Base-by-base conservation (phyloP, 2,797 vertebrate genomes). In the Acanthurus leucopareius region DNA sequence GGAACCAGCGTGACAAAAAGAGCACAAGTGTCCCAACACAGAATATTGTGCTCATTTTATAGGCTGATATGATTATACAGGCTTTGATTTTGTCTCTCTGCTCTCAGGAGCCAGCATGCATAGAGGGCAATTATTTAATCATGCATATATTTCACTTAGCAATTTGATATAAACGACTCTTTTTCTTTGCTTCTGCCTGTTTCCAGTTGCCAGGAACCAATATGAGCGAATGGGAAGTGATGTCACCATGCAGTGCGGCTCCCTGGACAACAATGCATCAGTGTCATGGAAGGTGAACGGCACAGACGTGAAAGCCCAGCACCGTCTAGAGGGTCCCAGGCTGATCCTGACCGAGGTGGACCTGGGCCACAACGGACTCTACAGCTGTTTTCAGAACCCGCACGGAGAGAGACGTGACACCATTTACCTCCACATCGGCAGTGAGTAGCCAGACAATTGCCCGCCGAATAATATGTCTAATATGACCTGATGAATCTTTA, bases 251-350 rank as follows among this genome's bases (percentile, higher is more conserved):
- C 96, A 95, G 51, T 99, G 98, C 17, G 98, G 97, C 75, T 95
- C 96, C 9, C 93, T 98, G 90, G 97, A 96, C 84, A 95, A 93
- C 63, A 95, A 97, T 0, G 94, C 97, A 0, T 94, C 96, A 0
- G 98, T 98, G 63, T 97, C 97, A 13, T 99, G 98, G 98, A 97
- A 96, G n/a, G 97, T 95, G 77, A 99, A 99, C 0, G 97, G 97
- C 45, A 98, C 97, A 0, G 97, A 99, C 45, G 96, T 98, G 4
- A 95, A 91, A 77, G 94, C 93, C 15, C 94, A 95, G 7, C 93
- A 96, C 38, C 95, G 84, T 51, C 93, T 97, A 59, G 97, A 97
- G 0, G 98, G 98, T 7, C 93, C 93, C 58, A 81, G 86, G 72
- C 96, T 99, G 58, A 80, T 96, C 63, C 95, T 99, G 71, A 95